Evolutionary conservation across 2,888 invertebrate species (phyloP).

Genomic region (Panzeria rudis): DNA sequence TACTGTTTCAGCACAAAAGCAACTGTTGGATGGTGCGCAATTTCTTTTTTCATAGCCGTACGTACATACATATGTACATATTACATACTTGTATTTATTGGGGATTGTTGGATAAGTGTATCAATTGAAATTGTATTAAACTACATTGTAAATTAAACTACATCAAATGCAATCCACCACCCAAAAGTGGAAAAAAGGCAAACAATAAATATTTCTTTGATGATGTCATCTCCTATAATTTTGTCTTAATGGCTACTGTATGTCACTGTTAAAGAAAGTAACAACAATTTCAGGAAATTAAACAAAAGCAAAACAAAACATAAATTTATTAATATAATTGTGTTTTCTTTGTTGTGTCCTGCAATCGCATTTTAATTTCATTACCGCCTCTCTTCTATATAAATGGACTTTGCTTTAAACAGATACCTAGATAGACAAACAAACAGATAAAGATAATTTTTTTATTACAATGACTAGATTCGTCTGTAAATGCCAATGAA

Average conservation of each 20-base stretch:
- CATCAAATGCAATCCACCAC: conserved; percentile 5
- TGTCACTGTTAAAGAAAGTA: conserved; percentile 37
- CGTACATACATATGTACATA: not conserved
- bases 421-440: conserved; percentile 10
- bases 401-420: conserved; percentile 51
- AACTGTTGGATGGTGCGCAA: not conserved
- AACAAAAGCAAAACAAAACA: conserved; percentile 8
- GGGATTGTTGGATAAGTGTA: not conserved
- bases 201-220: not conserved
- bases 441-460: conserved; percentile 25
- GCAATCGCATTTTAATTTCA: conserved; percentile 50
- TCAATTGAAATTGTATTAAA: conserved; percentile 4
- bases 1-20: not conserved
- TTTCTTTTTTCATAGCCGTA: too few species aligned
- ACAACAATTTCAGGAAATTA: conserved; percentile 42
- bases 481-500: conserved; percentile 61
- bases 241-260: not conserved
- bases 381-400: conserved; percentile 22
- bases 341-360: conserved; percentile 43
- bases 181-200: conserved; percentile 2
- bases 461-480: conserved; percentile 40
- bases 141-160: not conserved
- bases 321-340: conserved; percentile 34
- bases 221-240: not conserved
- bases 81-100: not conserved